These are phyloP conservation scores for Hepsetus odoe DNA, from an alignment of 2,113 vertebrate genomes.

Conservation along the genomic window DNA sequence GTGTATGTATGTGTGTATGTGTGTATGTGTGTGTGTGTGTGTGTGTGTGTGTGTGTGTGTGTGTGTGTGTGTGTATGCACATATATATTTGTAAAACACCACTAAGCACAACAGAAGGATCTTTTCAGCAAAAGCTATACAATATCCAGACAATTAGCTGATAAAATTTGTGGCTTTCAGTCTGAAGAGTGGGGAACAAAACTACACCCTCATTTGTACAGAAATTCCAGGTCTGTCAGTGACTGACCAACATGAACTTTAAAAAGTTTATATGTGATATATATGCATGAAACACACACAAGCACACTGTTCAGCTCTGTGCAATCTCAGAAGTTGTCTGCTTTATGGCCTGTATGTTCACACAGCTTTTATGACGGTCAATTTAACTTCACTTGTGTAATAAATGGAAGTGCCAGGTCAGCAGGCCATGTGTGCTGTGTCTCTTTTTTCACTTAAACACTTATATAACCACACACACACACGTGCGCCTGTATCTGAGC, in stretches of 20 bases:
- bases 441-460: constrained; percentile 37
- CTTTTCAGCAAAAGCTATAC: not conserved
- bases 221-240: constrained; percentile 7
- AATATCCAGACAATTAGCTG: not conserved
- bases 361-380: constrained; percentile 39
- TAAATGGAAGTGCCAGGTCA: constrained; percentile 49
- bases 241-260: constrained; percentile 29
- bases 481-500: constrained; percentile 22
- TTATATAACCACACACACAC: constrained; percentile 1
- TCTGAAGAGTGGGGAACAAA: constrained; percentile 27
- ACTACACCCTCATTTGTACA: not conserved
- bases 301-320: constrained; percentile 22
- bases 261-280: constrained; percentile 36
- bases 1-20: constrained; percentile 22
- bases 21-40: constrained; percentile 22
- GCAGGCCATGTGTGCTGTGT: constrained; percentile 44
- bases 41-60: constrained; percentile 32
- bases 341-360: constrained; percentile 24
- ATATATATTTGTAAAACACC: constrained; percentile 19
- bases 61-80: constrained; percentile 19
- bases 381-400: constrained; percentile 42
- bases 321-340: constrained; percentile 31
- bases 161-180: constrained; percentile 9
- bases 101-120: not conserved
- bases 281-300: constrained; percentile 32